Evolutionary conservation across 2,888 invertebrate genomes (phyloP), one percentile per base, ranked within the genome.

Genomic region (Cynaeus angustus): DNA sequence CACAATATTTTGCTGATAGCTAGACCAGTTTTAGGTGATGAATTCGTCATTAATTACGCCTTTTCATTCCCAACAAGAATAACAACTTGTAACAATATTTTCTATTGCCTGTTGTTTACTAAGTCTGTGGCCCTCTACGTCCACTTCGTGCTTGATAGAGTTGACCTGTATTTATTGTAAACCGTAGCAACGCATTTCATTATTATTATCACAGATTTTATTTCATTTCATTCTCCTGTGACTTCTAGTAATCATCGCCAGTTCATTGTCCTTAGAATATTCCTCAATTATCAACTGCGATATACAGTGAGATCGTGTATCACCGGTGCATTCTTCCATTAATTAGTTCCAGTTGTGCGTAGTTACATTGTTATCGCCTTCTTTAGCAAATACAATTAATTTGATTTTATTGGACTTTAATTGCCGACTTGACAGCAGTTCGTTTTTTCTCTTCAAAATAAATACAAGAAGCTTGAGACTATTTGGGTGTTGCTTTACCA

Each of bases 391-490:
- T 33, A 33, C n/a, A 33, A 33, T 33, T 33, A 9, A 33, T n/a
- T 33, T n/a, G 7, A 33, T 33, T 33, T 33, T 33, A 33, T 33
- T 33, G 7, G 33, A 33, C 33, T 33, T 33, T 33, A 33, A 33
- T 33, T 33, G 33, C 33, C 7, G 9, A 6, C 33, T 9, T 33
- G 33, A 33, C 33, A 33, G 33, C 7, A 1, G 33, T 33, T 21
- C 21, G 21, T 43, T 12, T 46, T 46, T 46, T 46, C n/a, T 7
- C 16, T 3, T 21, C 48, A 5, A 50, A 50, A 50, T 28, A 10
- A 50, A 50, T 50, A 50, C 48, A 28, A 9, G 16, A 50, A 50
- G 48, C 21, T 13, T 46, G 14, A 43, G n/a, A 43, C 12, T 43
- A 3, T 16, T 46, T 9, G 14, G 46, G 8, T 9, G 46, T 16